Evolutionary conservation across 2,113 vertebrate species (phyloP).

Genomic region (Eulemur macaco): DNA sequence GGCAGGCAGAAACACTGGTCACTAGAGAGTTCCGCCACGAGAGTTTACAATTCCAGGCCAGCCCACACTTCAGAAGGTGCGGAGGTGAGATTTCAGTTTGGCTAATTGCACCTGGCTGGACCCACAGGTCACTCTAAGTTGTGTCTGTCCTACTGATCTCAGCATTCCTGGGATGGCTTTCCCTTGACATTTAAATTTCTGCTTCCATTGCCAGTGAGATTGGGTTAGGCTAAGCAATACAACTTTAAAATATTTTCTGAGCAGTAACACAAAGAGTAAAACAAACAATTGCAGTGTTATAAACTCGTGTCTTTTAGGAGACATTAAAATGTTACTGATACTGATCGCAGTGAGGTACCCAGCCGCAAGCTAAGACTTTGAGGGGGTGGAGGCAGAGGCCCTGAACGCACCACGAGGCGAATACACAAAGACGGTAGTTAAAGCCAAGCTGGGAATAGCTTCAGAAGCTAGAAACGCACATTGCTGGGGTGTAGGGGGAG

Average conservation of each 20-base stretch:
- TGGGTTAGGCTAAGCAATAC: neutral
- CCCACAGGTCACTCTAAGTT: neutral
- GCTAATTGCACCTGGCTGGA: neutral
- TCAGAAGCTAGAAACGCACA: neutral
- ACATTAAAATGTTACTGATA: slow-evolving; percentile 35
- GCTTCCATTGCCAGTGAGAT: neutral
- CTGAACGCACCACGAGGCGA: neutral
- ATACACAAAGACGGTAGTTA: neutral
- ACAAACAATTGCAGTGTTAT: neutral
- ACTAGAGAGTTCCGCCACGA: neutral
- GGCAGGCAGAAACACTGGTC: neutral
- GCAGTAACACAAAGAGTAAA: neutral
- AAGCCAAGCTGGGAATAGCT: neutral
- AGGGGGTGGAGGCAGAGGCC: neutral
- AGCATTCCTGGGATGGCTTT: neutral
- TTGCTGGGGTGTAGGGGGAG: neutral
- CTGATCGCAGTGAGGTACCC: neutral
- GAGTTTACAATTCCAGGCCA: neutral
- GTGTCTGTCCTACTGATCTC: neutral
- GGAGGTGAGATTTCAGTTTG: neutral
- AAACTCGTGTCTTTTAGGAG: slow-evolving; percentile 57
- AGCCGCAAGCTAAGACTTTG: neutral
- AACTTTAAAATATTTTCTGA: slow-evolving; percentile 66
- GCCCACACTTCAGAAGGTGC: neutral
- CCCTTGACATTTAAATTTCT: neutral